Conservation (phyloP, 1,140 invertebrate species). For the Zaprionus ornatus region DNA sequence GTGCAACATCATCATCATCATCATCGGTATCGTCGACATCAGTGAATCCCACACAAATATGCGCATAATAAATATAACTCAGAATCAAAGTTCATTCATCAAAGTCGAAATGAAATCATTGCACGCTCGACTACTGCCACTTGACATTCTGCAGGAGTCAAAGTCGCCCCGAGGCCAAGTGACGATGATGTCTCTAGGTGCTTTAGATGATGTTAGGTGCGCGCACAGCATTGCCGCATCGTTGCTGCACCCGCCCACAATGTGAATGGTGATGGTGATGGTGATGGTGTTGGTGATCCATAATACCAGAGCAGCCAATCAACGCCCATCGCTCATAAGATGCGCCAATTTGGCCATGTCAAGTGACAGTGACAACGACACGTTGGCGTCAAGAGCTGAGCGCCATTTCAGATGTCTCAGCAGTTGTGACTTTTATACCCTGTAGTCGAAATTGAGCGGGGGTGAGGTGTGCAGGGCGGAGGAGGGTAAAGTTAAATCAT, state of each 20-base stretch:
- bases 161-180: conserved; percentile 25
- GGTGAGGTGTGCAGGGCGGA: neutral
- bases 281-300: conserved; percentile 49
- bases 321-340: conserved; percentile 77
- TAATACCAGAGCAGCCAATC: conserved; percentile 63
- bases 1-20: conserved; percentile 9
- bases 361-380: conserved; percentile 77
- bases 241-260: conserved; percentile 6
- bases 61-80: conserved; percentile 53
- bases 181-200: conserved; percentile 6
- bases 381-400: conserved; percentile 53
- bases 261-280: neutral
- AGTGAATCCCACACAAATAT: conserved; percentile 8
- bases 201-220: neutral
- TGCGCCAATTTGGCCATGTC: conserved; percentile 72
- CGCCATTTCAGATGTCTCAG: conserved; percentile 41
- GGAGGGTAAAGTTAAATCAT: neutral
- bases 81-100: conserved; percentile 73
- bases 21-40: neutral
- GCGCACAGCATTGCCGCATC: neutral
- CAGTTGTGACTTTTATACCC: conserved; percentile 31
- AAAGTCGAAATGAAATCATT: conserved; percentile 63
- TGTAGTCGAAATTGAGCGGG: neutral
- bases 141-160: conserved; percentile 44
- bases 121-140: conserved; percentile 45